Base-by-base conservation (phyloP, 1,140 invertebrate genomes). In the Temnothorax longispinosus region DNA sequence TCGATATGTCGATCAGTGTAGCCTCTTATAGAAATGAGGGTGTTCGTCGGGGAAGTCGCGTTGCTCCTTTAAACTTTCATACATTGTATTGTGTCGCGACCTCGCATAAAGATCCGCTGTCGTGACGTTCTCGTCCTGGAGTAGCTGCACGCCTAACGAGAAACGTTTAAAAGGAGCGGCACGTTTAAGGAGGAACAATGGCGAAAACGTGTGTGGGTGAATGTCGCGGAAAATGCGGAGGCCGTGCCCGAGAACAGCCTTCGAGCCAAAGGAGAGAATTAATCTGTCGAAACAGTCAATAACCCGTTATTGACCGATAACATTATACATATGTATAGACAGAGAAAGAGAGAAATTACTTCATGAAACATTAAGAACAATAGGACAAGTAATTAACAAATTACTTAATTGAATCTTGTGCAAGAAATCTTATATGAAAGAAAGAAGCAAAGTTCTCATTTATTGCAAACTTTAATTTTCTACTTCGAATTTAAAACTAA, bases 121-220 rank as follows among this genome's bases (percentile, higher is more conserved):
- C 54, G 18, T 54, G 54, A 87, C 72, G 58, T n/a, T 87, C 71
- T 62, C 32, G 56, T 82, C 47, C 15, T 44, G 44, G 27, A 67
- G 44, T 50, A 72, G 18, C 41, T 27, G 72, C 21, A 21, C 62
- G 38, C 77, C 82, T 88, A 62, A 86, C 74, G 64, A 86, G 81
- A 85, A 58, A 15, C 56, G 72, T 77, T 77, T 56, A 85, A 81
- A 82, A 85, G 86, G 86, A 85, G 71, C 72, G 80, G 78, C 58
- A 47, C 52, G 69, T 84, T 82, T 75, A 38, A 85, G 27, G 27
- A 18, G 27, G 62, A 85, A 88, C 87, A 88, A 88, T 88, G 82
- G 87, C 21, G 60, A 76, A 84, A 85, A 85, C 50, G 41, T 75
- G 80, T 69, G 86, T 76, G 60, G 71, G 86, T 85, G 58, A 67